These are phyloP conservation scores for Apis laboriosa DNA, from an alignment of 1,140 invertebrate genomes.

Conservation along the genomic window DNA sequence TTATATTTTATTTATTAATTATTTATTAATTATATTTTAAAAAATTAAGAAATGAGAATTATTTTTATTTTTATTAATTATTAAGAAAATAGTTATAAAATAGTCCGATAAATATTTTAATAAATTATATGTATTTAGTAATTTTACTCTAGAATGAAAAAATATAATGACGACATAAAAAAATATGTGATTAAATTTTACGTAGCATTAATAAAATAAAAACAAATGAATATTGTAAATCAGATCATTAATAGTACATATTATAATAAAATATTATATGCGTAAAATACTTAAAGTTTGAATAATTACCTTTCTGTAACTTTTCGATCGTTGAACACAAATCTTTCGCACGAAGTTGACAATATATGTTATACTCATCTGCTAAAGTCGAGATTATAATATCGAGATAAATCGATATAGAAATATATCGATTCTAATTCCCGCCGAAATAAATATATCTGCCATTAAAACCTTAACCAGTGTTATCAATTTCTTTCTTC, in stretches of 20 bases:
- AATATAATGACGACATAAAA: slow-evolving; percentile 30
- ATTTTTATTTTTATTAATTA: neutral
- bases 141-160: neutral
- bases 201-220: neutral
- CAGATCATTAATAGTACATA: neutral
- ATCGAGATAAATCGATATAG: slow-evolving; percentile 31
- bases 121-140: neutral
- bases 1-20: neutral
- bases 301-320: slow-evolving; percentile 36
- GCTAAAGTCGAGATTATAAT: neutral
- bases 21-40: neutral
- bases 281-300: neutral
- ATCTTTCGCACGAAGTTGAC: slow-evolving; percentile 34
- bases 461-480: slow-evolving; percentile 4
- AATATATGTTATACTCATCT: neutral
- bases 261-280: neutral
- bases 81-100: neutral
- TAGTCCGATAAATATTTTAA: neutral
- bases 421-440: slow-evolving; percentile 21
- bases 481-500: neutral
- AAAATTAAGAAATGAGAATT: neutral
- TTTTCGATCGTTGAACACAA: slow-evolving; percentile 48
- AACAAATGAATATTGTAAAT: neutral
- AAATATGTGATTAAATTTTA: neutral
- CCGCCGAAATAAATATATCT: slow-evolving; percentile 42